Evolutionary conservation across 2,888 invertebrate species (phyloP).

Genomic region (Antitype chi): DNA sequence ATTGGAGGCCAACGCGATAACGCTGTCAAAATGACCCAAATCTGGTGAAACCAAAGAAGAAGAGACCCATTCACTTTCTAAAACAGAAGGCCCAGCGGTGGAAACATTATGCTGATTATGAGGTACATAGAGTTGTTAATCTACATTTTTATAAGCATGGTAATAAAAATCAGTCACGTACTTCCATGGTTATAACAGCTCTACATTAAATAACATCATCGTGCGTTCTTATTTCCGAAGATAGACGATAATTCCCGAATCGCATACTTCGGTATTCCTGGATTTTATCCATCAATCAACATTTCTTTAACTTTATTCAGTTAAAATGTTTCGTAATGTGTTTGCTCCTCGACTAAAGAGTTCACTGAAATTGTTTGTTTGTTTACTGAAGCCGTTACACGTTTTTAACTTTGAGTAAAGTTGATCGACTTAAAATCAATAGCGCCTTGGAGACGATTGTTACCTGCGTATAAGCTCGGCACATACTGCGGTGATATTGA

Average conservation of each 20-base stretch:
- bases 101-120: background rate
- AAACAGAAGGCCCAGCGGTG: background rate
- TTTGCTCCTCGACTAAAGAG: slow-evolving; percentile 40
- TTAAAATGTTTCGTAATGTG: slow-evolving; percentile 24
- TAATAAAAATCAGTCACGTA: background rate
- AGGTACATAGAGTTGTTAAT: background rate
- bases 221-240: background rate
- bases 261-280: background rate
- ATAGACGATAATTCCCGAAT: background rate
- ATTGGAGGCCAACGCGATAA: background rate
- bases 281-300: background rate
- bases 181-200: background rate
- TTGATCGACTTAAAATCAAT: slow-evolving; percentile 49
- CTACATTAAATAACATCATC: background rate
- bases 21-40: background rate
- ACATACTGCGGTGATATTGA: slow-evolving; percentile 1
- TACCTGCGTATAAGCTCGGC: background rate
- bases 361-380: slow-evolving; percentile 18
- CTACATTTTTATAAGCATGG: too few species aligned
- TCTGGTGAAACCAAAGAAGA: background rate
- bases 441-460: slow-evolving; percentile 11
- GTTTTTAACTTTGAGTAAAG: slow-evolving; percentile 34
- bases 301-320: slow-evolving; percentile 12
- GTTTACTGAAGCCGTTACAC: slow-evolving; percentile 7
- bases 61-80: background rate